phyloP scores from a whole-genome alignment of 37 sponge, comb jelly and placozoan species.

The Haliclona indistincta region DNA sequence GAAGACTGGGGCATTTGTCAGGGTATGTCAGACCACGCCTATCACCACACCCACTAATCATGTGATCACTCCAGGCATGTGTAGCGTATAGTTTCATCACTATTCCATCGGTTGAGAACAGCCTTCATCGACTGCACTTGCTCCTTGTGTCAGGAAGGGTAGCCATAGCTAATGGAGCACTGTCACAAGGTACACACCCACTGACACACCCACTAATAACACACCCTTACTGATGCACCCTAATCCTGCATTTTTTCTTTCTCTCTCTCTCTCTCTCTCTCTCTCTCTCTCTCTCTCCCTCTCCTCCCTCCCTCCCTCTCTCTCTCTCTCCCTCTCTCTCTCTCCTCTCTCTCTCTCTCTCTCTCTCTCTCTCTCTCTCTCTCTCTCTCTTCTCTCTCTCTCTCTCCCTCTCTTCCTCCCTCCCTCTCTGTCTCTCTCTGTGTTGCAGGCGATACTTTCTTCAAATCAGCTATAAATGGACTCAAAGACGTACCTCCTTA shows the following conservation, averaged over 20 bases:
- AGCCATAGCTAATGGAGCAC: conserved; percentile 89
- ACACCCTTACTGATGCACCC: not conserved
- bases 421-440: not conserved
- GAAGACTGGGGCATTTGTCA: conserved; percentile 95
- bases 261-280: not conserved
- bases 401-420: not conserved
- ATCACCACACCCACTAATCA: not conserved
- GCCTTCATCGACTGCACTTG: conserved; percentile 76
- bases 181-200: conserved; percentile 82
- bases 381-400: not conserved
- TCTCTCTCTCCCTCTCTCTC: not conserved
- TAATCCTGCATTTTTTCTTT: not conserved
- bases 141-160: conserved; percentile 91
- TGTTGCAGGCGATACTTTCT: conserved; percentile 88
- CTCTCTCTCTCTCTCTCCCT: not conserved
- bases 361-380: not conserved
- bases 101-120: conserved; percentile 82
- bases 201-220: not conserved
- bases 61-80: conserved; percentile 64
- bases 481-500: conserved; percentile 80
- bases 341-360: not conserved
- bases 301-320: not conserved
- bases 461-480: conserved; percentile 81
- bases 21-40: conserved; percentile 26
- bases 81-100: conserved; percentile 96